These are phyloP conservation scores for Desmophyllum pertusum DNA, from an alignment of 92 coral and sea anemone species.

Conservation along the genomic window DNA sequence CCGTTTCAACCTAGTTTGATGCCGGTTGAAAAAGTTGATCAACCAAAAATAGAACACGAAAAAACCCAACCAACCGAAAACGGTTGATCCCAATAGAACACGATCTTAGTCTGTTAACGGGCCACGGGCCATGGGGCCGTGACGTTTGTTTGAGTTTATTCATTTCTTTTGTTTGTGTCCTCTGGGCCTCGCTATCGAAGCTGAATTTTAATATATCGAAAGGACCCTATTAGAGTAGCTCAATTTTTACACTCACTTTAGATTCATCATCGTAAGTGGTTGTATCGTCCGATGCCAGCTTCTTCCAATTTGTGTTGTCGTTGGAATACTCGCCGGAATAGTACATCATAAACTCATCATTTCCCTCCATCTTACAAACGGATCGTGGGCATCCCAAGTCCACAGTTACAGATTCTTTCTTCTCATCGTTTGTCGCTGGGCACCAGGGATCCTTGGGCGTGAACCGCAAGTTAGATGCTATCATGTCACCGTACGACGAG, in stretches of 20 bases:
- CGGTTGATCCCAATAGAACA: no score
- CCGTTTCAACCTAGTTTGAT: no score
- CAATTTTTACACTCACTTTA: not conserved
- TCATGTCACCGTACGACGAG: not conserved
- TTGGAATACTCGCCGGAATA: not conserved
- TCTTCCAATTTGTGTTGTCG: not conserved
- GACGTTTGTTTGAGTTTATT: no score
- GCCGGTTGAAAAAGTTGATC: no score
- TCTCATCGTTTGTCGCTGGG: not conserved
- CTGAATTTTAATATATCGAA: no score
- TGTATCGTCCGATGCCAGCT: not conserved
- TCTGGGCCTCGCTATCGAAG: no score
- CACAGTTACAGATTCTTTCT: not conserved
- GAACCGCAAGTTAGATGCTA: constrained; percentile 11
- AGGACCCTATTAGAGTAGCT: no score
- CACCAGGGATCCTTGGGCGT: constrained; percentile 15
- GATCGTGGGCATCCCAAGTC: constrained; percentile 12
- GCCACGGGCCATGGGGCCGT: no score
- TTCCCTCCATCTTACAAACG: not conserved
- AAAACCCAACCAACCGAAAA: no score
- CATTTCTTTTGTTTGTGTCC: no score
- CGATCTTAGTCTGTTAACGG: no score
- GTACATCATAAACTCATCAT: not conserved
- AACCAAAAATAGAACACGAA: no score
- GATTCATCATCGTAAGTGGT: not conserved